phyloP scores from a whole-genome alignment of 37 sponge, comb jelly and placozoan genomes.

The Oopsacas minuta region DNA sequence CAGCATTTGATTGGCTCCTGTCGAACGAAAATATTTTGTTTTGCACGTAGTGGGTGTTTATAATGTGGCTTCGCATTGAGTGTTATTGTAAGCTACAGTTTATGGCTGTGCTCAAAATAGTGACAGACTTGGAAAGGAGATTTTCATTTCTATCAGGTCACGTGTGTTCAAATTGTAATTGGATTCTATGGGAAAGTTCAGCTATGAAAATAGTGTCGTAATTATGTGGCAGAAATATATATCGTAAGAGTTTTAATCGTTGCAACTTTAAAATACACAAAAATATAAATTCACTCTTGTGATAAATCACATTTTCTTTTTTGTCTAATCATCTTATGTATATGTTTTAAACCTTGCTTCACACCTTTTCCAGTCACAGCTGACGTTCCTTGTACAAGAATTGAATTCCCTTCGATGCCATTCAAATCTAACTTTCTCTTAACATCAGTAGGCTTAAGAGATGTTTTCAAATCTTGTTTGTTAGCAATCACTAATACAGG shows the following conservation, averaged over 20 bases:
- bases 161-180: background rate
- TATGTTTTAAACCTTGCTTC: background rate
- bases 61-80: background rate
- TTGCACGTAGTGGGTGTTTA: background rate
- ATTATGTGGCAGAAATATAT: background rate
- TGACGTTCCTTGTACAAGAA: background rate
- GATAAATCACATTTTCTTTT: background rate
- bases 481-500: slow-evolving; percentile 9
- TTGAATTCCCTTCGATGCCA: background rate
- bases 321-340: slow-evolving; percentile 67
- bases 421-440: background rate
- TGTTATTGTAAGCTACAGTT: background rate
- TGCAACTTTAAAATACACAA: background rate
- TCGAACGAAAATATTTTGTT: background rate
- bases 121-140: background rate
- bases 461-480: background rate
- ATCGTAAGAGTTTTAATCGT: too few species aligned
- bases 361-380: slow-evolving; percentile 7
- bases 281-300: background rate
- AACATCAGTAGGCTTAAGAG: background rate
- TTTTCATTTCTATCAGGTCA: too few species aligned
- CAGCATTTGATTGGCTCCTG: background rate
- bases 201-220: too few species aligned
- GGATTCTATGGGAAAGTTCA: background rate
- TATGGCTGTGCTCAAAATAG: background rate